Conservation (phyloP, 2,888 invertebrate genomes). For the Tenthredo amoena region DNA sequence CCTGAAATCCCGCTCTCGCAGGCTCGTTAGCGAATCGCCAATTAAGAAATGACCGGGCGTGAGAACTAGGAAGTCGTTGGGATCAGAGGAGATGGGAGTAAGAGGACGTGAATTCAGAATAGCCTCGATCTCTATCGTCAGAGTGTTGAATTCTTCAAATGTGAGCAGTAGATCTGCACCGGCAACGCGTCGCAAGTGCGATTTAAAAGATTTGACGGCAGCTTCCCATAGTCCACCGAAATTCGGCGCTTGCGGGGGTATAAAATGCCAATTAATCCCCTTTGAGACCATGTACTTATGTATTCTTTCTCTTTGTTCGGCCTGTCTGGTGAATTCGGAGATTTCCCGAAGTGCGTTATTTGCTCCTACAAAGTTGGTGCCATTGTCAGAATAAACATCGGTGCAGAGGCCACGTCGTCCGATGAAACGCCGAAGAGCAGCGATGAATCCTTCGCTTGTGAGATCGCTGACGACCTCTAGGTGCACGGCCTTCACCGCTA, state of each 20-base stretch:
- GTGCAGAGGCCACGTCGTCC: neutral
- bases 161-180: constrained; percentile 54
- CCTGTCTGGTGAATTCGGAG: neutral
- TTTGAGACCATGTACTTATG: neutral
- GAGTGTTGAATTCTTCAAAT: constrained; percentile 61
- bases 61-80: no score
- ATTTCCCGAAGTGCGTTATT: constrained; percentile 10
- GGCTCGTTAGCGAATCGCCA: no score
- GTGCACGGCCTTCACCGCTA: neutral
- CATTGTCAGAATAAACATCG: constrained; percentile 10
- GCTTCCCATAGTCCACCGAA: constrained; percentile 60
- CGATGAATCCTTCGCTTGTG: neutral
- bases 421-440: neutral
- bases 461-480: neutral
- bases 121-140: constrained; percentile 55
- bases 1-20: no score
- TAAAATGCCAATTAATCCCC: neutral
- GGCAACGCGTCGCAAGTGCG: constrained; percentile 61
- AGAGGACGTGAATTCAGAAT: no score
- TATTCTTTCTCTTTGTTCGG: neutral
- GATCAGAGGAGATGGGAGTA: no score
- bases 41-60: no score
- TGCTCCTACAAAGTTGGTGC: constrained; percentile 19
- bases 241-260: neutral
- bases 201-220: constrained; percentile 60